Percentiles rank a stretch among this genome's conserved stretches.
Evolutionary conservation across 1,140 invertebrate species (phyloP).

Genomic region (Bombyx mandarina): DNA sequence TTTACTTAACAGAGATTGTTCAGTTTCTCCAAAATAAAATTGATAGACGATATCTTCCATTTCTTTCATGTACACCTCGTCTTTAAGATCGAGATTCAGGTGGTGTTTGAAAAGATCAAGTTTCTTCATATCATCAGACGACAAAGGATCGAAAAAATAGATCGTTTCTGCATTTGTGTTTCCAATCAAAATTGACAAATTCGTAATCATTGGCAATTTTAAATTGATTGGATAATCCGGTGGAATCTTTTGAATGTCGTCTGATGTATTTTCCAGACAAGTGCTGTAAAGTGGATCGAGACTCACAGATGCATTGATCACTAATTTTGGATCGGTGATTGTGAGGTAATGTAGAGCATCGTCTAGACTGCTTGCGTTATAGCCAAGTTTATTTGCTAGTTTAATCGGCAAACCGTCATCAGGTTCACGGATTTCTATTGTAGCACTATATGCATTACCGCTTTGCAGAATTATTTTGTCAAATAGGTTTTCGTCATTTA

Average conservation of each 20-base stretch:
- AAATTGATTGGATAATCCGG: constrained; percentile 11
- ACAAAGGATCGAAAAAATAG: too few relatives aligned
- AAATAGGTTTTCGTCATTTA: constrained; percentile 12
- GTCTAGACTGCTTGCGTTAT: constrained; percentile 11
- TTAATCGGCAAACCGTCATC: constrained; percentile 12
- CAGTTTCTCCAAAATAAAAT: constrained; percentile 26
- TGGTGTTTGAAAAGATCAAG: neutral
- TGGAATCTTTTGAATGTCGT: constrained; percentile 16
- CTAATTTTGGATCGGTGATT: constrained; percentile 8
- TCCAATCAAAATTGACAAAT: constrained; percentile 4
- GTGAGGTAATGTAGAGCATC: constrained; percentile 19
- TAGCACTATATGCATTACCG: constrained; percentile 6
- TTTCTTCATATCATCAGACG: neutral
- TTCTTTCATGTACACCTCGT: constrained; percentile 1
- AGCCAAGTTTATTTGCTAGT: constrained; percentile 19
- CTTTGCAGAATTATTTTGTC: constrained; percentile 28
- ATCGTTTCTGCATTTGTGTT: constrained; percentile 2
- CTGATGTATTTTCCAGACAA: constrained; percentile 24
- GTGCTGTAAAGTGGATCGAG: constrained; percentile 5
- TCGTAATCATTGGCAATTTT: neutral
- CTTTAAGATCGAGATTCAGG: neutral
- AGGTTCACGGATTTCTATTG: neutral
- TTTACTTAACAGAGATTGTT: constrained; percentile 7
- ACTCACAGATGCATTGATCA: constrained; percentile 15
- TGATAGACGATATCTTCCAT: constrained; percentile 11